Base-by-base conservation (phyloP, 1,140 invertebrate genomes). In the Oppia nitens region DNA sequence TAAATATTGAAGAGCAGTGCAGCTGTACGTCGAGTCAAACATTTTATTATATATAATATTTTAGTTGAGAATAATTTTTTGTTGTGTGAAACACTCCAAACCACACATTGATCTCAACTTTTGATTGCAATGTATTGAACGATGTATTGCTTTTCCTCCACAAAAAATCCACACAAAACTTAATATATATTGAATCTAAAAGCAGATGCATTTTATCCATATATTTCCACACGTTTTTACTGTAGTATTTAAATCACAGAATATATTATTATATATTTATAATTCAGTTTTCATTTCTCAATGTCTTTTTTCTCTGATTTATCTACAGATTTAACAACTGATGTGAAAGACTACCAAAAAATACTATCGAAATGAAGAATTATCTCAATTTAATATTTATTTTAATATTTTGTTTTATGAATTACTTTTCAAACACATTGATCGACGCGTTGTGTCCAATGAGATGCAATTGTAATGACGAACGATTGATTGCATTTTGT, bases 401-500 rank as follows among this genome's bases (percentile, higher is more conserved):
- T 20, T 40, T 40, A n/a, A n/a, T n/a, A 9, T 17, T 40, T 40
- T 62, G 58, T 47, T 45, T 56, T 2, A 58, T 51, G 59, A 51
- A 25, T 21, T 48, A 28, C 3, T 50, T 48, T 0, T 6, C 25
- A 21, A 20, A 55, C 57, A 48, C 12, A 25, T 21, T 32, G 25
- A 21, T 49, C 11, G 48, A 21, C 20, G 40, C 56, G 25, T 52
- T 68, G 20, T 68, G 87, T 71, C 87, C 87, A 17, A 76, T 79
- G 23, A 78, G 80, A 62, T 91, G 87, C 68, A 75, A 75, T 48
- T 91, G 87, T 74, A 84, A 92, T 71, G 87, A 93, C 65, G 84
- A 88, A 53, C 87, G 81, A 0, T 78, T 89, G 53, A 81, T 85
- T n/a, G 88, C 90, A 0, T 79, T 81, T 52, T 92, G 89, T 70